Conservation (phyloP, 2,113 vertebrate genomes). For the Ptilorrhoa leucosticta region DNA sequence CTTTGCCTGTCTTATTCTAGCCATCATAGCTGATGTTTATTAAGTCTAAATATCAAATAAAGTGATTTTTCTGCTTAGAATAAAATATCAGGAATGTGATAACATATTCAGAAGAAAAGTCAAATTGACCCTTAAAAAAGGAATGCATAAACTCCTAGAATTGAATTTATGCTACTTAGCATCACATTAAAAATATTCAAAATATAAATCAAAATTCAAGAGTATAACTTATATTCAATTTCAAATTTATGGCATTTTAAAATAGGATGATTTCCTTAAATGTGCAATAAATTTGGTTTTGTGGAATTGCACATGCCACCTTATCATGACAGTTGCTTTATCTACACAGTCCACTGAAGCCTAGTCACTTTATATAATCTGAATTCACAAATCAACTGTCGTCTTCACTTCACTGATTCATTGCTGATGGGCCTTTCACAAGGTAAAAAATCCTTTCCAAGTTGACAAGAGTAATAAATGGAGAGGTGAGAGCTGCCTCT, state of each 20-base stretch:
- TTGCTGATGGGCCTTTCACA: conserved; percentile 81
- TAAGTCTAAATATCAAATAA: conserved; percentile 36
- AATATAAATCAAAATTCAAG: conserved; percentile 89
- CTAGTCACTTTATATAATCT: conserved; percentile 90
- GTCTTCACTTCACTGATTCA: conserved; percentile 82
- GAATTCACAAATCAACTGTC: conserved; percentile 93
- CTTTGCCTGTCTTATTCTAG: conserved; percentile 5
- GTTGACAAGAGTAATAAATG: conserved; percentile 87
- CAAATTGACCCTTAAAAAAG: conserved; percentile 66
- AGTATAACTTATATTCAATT: conserved; percentile 88
- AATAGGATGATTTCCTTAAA: conserved; percentile 92
- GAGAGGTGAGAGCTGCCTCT: conserved; percentile 77
- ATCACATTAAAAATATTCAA: conserved; percentile 86
- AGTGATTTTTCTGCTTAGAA: conserved; percentile 46
- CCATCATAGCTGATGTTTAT: conserved; percentile 11
- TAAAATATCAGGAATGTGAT: conserved; percentile 60
- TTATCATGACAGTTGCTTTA: conserved; percentile 86
- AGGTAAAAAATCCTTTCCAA: conserved; percentile 73
- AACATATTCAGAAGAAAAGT: conserved; percentile 62
- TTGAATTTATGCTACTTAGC: conserved; percentile 73
- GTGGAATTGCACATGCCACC: conserved; percentile 84
- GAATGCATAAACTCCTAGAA: conserved; percentile 68
- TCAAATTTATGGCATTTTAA: conserved; percentile 94
- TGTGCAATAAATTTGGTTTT: conserved; percentile 89
- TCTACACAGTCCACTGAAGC: conserved; percentile 80